phyloP scores from a whole-genome alignment of 2,888 invertebrate species.

The Eubasilissa splendida region DNA sequence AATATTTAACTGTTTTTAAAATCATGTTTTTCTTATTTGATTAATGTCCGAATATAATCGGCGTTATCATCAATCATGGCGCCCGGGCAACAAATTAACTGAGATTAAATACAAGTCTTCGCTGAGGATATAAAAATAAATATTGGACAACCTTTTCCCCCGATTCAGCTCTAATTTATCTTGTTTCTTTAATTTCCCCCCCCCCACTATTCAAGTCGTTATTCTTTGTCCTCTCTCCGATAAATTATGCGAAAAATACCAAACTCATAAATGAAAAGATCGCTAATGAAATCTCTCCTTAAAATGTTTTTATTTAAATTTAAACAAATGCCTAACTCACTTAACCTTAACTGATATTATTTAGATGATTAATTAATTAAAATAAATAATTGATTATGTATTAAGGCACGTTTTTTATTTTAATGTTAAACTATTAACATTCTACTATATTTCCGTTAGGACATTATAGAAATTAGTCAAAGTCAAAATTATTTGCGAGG shows the following conservation, averaged over 20 bases:
- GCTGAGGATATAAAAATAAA: conserved; percentile 8
- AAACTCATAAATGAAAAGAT: background rate
- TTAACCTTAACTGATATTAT: too few relatives aligned
- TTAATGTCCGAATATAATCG: conserved; percentile 23
- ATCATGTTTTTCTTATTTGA: conserved; percentile 13
- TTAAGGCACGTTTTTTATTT: too few relatives aligned
- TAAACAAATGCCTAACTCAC: too few relatives aligned
- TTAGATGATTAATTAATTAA: too few relatives aligned
- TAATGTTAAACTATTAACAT: too few relatives aligned
- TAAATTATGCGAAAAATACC: background rate
- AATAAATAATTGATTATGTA: too few relatives aligned
- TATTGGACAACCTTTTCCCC: conserved; percentile 8
- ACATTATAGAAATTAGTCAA: too few relatives aligned
- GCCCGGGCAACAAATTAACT: conserved; percentile 17
- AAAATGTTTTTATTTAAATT: too few relatives aligned
- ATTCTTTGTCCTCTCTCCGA: conserved; percentile 2
- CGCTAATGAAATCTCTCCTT: too few relatives aligned
- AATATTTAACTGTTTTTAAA: conserved; percentile 22
- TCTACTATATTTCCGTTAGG: too few relatives aligned
- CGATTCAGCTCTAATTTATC: conserved; percentile 7
- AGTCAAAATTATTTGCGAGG: too few relatives aligned
- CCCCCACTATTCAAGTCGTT: background rate
- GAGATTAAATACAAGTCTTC: conserved; percentile 20
- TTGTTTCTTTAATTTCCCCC: conserved; percentile 19
- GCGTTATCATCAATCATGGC: conserved; percentile 26